Conservation (phyloP, 1,140 invertebrate species). For the Scylla paramamosain region DNA sequence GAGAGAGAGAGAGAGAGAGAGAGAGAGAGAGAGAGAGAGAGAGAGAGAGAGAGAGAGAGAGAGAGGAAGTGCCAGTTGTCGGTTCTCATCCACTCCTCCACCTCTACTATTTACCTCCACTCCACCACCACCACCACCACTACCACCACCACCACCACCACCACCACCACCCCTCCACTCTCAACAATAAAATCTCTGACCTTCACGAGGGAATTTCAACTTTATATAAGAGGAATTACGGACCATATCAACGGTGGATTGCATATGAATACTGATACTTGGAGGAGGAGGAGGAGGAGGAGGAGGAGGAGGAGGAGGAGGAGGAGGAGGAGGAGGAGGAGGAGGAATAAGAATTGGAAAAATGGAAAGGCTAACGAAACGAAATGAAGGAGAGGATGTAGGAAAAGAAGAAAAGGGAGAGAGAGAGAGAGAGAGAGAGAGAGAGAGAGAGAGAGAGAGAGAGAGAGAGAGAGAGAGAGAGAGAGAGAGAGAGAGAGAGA, state of each 20-base stretch:
- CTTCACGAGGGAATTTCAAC: background rate
- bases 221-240: background rate
- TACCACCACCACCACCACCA: too few species aligned
- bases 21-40: too few species aligned
- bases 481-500: background rate
- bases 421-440: background rate
- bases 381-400: too few species aligned
- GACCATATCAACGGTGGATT: background rate
- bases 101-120: too few species aligned
- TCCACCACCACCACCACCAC: too few species aligned
- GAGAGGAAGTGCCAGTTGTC: too few species aligned
- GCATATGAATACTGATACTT: background rate
- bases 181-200: background rate
- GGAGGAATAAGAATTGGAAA: background rate
- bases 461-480: background rate
- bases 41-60: too few species aligned
- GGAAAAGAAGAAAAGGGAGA: background rate
- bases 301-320: constrained; percentile 12
- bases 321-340: constrained; percentile 37
- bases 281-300: background rate
- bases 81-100: too few species aligned
- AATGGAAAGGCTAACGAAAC: too few species aligned
- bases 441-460: background rate
- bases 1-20: too few species aligned
- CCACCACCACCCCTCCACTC: background rate